A percentile compares a stretch with the other conserved stretches of the same genome.
phyloP scores from a whole-genome alignment of 2,113 vertebrate genomes.

The Daphoenositta chrysoptera region DNA sequence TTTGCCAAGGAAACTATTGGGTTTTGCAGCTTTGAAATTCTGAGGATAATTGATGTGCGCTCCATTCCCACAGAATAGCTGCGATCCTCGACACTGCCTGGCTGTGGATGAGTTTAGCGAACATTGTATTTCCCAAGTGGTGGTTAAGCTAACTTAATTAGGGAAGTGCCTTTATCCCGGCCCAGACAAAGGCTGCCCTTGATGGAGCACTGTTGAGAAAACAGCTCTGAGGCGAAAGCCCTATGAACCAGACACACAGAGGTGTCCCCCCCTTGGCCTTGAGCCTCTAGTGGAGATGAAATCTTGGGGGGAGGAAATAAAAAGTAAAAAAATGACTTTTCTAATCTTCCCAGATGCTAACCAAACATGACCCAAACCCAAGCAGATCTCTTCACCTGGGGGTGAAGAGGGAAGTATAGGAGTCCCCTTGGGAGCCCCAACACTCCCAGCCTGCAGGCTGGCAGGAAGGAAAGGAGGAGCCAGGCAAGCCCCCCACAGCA shows the following conservation, averaged over 20 bases:
- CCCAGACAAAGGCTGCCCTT: slow-evolving; percentile 30
- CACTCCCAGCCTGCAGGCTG: not conserved
- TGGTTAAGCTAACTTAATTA: slow-evolving; percentile 51
- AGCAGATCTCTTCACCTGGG: not conserved
- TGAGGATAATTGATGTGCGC: slow-evolving; percentile 23
- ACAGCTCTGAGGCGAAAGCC: not conserved
- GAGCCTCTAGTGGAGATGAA: not conserved
- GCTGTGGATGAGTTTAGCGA: slow-evolving; percentile 16
- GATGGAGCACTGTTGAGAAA: not conserved
- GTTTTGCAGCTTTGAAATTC: slow-evolving; percentile 43
- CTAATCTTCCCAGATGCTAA: not conserved
- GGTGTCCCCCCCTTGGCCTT: not conserved
- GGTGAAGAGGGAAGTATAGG: accelerated
- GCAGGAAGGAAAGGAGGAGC: not conserved
- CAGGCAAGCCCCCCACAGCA: accelerated
- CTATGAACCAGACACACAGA: not conserved
- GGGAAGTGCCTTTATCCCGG: slow-evolving; percentile 47
- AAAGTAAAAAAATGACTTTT: not conserved
- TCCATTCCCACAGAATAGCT: slow-evolving; percentile 39
- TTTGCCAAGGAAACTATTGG: slow-evolving; percentile 56
- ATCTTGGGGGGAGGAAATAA: too few relatives aligned
- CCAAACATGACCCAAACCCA: not conserved
- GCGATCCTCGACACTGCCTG: not conserved
- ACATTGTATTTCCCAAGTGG: slow-evolving; percentile 30
- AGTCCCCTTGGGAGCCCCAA: not conserved